Percentiles rank a stretch among this genome's conserved stretches.
Conservation (phyloP, 1,140 invertebrate species). For the Apis laboriosa region DNA sequence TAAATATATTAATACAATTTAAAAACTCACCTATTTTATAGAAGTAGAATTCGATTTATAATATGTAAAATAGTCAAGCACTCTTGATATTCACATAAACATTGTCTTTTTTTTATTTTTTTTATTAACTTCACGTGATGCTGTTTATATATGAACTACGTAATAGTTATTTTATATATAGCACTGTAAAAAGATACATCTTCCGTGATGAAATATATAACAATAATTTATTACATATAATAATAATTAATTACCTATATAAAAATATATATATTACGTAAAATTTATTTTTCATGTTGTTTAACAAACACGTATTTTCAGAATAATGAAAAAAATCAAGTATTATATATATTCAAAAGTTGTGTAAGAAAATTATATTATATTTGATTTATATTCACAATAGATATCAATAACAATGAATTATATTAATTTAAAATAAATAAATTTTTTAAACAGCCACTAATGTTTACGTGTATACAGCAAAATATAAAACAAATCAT, state of each 20-base stretch:
- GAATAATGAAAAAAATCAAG: background rate
- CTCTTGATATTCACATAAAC: constrained; percentile 4
- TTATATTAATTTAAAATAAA: background rate
- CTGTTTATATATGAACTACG: constrained; percentile 1
- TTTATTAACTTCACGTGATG: background rate
- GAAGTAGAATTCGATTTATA: background rate
- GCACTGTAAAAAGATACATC: background rate
- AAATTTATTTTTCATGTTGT: background rate
- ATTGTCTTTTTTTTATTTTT: constrained; percentile 3
- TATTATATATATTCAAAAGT: background rate
- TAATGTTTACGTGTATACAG: background rate
- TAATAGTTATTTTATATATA: constrained; percentile 10
- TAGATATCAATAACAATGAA: background rate
- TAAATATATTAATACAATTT: background rate
- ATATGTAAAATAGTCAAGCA: constrained; percentile 2
- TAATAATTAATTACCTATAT: background rate
- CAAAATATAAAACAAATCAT: background rate
- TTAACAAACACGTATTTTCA: background rate
- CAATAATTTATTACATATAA: background rate
- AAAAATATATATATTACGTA: background rate
- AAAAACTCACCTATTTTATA: constrained; percentile 33
- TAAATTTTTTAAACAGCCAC: background rate
- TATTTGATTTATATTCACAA: background rate
- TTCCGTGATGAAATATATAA: constrained; percentile 9
- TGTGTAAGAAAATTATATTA: background rate